Conservation (phyloP, 1,140 invertebrate genomes). For the Ruditapes philippinarum region DNA sequence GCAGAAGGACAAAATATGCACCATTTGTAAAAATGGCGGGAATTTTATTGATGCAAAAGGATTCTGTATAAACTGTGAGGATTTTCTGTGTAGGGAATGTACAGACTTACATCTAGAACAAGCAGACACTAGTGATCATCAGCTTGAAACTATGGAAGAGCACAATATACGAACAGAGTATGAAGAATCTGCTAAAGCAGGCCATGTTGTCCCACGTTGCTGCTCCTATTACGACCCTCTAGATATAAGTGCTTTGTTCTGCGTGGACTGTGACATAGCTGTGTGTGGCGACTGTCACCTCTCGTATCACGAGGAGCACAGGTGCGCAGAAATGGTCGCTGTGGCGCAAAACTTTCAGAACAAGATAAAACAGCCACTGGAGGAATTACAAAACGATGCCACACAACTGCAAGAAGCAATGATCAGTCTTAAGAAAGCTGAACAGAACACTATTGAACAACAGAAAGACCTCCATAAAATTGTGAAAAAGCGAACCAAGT, state of each 20-base stretch:
- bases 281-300: conserved; percentile 79
- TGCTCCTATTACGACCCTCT: conserved; percentile 80
- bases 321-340: conserved; percentile 81
- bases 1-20: conserved; percentile 69
- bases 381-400: conserved; percentile 76
- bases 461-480: conserved; percentile 70
- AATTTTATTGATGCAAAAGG: conserved; percentile 72
- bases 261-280: conserved; percentile 81
- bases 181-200: conserved; percentile 22
- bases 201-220: conserved; percentile 72
- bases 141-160: conserved; percentile 72
- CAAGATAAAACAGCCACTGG: conserved; percentile 80
- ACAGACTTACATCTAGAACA: conserved; percentile 66
- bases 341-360: conserved; percentile 80
- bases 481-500: conserved; percentile 76
- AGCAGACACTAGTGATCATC: conserved; percentile 71
- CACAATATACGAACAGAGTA: conserved; percentile 53
- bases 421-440: conserved; percentile 70
- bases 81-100: conserved; percentile 76
- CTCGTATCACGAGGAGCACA: conserved; percentile 73
- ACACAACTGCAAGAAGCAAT: conserved; percentile 71
- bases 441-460: conserved; percentile 68
- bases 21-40: conserved; percentile 74
- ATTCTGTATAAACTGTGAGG: conserved; percentile 79
- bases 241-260: conserved; percentile 81